Percentiles rank a stretch among this genome's conserved stretches.
These are phyloP conservation scores for Caenorhabditis japonica DNA, from an alignment of 2,888 invertebrate species.

Conservation along the genomic window DNA sequence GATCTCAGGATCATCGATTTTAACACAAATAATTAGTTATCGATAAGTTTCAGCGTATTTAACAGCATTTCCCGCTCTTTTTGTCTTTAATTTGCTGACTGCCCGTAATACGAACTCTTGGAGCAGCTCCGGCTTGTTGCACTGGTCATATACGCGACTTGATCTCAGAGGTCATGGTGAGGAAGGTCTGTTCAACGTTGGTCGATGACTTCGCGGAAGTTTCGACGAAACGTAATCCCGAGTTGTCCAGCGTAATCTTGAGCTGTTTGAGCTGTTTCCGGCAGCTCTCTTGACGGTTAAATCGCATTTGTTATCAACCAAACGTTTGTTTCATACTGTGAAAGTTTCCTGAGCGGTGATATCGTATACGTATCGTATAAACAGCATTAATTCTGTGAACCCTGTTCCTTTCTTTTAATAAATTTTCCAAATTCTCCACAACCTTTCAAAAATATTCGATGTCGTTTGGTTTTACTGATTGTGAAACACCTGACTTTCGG, in stretches of 20 bases:
- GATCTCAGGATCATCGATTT: slow-evolving; percentile 5
- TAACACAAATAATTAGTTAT: too few species aligned
- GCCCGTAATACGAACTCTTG: slow-evolving; percentile 76
- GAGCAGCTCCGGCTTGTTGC: slow-evolving; percentile 72
- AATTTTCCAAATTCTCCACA: too few species aligned
- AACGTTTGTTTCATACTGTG: slow-evolving; percentile 98
- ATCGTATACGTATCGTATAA: too few species aligned
- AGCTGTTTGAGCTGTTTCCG: slow-evolving; percentile 94
- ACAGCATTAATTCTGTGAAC: slow-evolving; percentile 99
- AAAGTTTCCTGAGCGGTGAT: slow-evolving; percentile 97
- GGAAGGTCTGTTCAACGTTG: slow-evolving; percentile 95
- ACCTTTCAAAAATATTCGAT: too few species aligned
- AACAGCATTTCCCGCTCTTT: slow-evolving; percentile 95
- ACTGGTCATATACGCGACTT: slow-evolving; percentile 95
- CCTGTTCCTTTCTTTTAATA: too few species aligned
- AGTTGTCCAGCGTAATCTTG: slow-evolving; percentile 99
- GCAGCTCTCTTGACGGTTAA: slow-evolving; percentile 97
- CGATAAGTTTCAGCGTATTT: slow-evolving; percentile 7
- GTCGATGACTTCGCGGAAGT: slow-evolving; percentile 99
- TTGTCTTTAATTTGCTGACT: slow-evolving; percentile 90
- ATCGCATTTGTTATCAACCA: slow-evolving; percentile 99
- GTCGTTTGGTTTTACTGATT: too few species aligned
- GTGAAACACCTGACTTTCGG: too few species aligned
- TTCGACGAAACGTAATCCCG: slow-evolving; percentile 98
- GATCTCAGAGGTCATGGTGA: slow-evolving; percentile 99